Percentiles rank a stretch among this genome's conserved stretches.
Conservation (phyloP, 1,140 invertebrate species). For the Mizuhopecten yessoensis region DNA sequence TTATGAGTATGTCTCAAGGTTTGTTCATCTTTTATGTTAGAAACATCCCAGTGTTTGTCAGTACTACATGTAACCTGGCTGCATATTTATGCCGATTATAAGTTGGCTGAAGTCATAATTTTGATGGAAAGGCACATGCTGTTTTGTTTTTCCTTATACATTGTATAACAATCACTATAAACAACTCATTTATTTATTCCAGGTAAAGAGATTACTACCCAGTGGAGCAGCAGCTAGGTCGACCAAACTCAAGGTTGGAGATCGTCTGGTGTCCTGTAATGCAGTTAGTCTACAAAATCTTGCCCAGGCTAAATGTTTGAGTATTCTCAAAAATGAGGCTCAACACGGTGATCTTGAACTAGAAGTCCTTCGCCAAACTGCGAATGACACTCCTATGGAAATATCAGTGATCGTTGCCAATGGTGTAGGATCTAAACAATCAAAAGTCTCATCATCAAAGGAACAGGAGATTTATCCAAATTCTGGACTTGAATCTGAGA, state of each 20-base stretch:
- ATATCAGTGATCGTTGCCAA: conserved; percentile 57
- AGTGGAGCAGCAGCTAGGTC: conserved; percentile 66
- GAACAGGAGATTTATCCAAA: conserved; percentile 43
- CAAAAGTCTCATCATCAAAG: conserved; percentile 55
- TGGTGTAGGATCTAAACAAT: conserved; percentile 46
- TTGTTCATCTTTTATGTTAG: no score
- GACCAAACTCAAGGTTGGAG: conserved; percentile 85
- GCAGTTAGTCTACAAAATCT: conserved; percentile 91
- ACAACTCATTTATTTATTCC: conserved; percentile 53
- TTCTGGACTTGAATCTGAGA: conserved; percentile 49
- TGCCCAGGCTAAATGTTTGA: conserved; percentile 92
- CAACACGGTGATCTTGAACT: conserved; percentile 62
- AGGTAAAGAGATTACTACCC: conserved; percentile 66
- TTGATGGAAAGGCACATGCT: no score
- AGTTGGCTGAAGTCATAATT: no score
- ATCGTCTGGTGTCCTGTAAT: conserved; percentile 94
- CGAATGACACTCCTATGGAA: conserved; percentile 57
- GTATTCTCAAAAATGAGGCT: conserved; percentile 88
- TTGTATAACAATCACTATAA: no score
- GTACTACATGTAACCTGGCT: no score
- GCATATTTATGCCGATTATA: no score
- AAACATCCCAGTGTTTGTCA: no score
- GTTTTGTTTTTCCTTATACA: no score
- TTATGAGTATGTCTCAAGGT: no score
- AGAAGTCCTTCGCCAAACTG: conserved; percentile 52